These are phyloP conservation scores for Macrophya alboannulata DNA, from an alignment of 2,888 invertebrate genomes.

Conservation along the genomic window DNA sequence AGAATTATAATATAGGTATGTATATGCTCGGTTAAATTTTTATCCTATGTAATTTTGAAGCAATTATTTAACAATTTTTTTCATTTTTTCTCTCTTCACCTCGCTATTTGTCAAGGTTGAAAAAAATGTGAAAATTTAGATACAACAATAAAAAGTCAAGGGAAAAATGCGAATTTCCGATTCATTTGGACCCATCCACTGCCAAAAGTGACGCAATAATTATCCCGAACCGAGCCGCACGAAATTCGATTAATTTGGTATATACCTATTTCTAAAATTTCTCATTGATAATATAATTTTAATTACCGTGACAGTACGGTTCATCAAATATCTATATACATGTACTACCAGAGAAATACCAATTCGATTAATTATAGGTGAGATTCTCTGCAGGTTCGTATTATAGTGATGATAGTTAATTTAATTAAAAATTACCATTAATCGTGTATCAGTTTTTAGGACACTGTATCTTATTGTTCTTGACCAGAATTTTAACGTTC, in stretches of 20 bases:
- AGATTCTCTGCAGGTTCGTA: conserved; percentile 12
- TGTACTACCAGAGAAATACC: not conserved
- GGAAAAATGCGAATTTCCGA: conserved; percentile 65
- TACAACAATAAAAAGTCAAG: not conserved
- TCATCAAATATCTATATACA: not conserved
- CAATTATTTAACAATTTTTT: too few species aligned
- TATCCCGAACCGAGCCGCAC: conserved; percentile 48
- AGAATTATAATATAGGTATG: not conserved
- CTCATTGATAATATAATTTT: not conserved
- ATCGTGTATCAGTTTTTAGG: not conserved
- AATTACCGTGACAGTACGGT: not conserved
- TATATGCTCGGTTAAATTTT: too few species aligned
- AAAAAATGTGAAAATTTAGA: not conserved
- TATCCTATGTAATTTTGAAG: too few species aligned
- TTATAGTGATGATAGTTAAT: conserved; percentile 22
- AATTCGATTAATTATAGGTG: not conserved
- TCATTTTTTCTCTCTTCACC: too few species aligned
- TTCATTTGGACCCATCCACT: conserved; percentile 66
- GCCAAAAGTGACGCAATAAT: conserved; percentile 65
- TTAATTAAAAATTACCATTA: not conserved
- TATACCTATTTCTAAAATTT: not conserved
- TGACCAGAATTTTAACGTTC: conserved; percentile 13
- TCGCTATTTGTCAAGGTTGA: not conserved
- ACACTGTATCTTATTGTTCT: conserved; percentile 20
- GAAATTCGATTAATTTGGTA: conserved; percentile 48